These are phyloP conservation scores for Synergus itoensis DNA, from an alignment of 2,888 invertebrate genomes.

Conservation along the genomic window DNA sequence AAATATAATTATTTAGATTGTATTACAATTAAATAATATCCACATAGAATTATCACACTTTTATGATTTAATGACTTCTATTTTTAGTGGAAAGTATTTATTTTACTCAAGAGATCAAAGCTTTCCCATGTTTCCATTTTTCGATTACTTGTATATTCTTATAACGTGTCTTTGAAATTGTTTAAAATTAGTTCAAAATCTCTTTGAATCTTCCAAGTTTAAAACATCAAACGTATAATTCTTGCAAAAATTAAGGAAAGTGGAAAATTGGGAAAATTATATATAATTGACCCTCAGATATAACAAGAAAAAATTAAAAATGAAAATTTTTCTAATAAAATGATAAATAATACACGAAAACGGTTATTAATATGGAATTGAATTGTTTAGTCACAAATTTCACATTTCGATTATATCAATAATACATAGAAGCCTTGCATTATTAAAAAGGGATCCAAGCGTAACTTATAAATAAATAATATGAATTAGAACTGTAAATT, in stretches of 20 bases:
- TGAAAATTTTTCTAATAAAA: not conserved
- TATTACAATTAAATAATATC: not conserved
- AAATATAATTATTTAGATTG: not conserved
- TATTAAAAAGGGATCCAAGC: slow-evolving; percentile 7
- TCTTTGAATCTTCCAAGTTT: no score
- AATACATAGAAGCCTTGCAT: not conserved
- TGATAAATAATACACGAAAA: not conserved
- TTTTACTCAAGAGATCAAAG: no score
- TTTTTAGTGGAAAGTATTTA: not conserved
- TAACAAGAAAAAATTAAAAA: not conserved
- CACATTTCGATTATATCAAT: not conserved
- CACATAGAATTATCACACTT: not conserved
- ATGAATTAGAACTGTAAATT: not conserved
- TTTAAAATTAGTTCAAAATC: no score
- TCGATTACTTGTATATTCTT: no score
- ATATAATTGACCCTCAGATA: not conserved
- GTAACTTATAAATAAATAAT: not conserved
- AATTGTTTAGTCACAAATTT: not conserved
- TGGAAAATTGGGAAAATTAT: no score
- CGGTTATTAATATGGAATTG: not conserved
- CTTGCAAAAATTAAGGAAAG: no score
- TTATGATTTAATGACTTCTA: not conserved
- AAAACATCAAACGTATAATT: no score
- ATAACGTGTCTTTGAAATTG: no score
- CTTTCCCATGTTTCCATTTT: no score